Base-by-base conservation (phyloP, 2,888 invertebrate species). In the Agrochola lychnidis region DNA sequence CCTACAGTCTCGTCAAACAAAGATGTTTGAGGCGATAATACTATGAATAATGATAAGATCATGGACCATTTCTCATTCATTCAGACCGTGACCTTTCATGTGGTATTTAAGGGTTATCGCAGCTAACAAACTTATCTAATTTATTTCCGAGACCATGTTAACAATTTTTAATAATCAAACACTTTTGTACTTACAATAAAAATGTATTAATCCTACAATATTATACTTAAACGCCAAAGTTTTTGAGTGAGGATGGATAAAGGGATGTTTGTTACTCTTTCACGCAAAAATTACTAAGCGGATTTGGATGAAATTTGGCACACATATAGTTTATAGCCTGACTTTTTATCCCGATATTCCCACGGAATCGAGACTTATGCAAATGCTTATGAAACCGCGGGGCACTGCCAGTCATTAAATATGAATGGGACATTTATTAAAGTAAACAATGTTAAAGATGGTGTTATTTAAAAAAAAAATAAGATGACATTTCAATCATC, bases 401-500 rank as follows among this genome's bases (percentile, higher is more conserved):
- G 36, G 2, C 36, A 4, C 4, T 36, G 36, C 36, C 4, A 36
- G 36, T 4, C 3, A 40, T 16, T 14, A 67, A 64, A 53, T 70
- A 62, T 62, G 10, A 72, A 45, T 69, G n/a, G 7, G 5, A 56
- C 0, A 36, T 53, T n/a, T 12, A 68, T 42, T 16, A 42, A 10
- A 48, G 30, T 69, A 12, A 75, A 45, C 7, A n/a, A 53, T n/a
- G n/a, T 30, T 42, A 6, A n/a, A 42, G 9, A 36, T 36, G 36
- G 36, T 36, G 36, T 36, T 36, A 2, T 3, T 36, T 36, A 36
- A 36, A 3, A 36, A 36, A 36, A 3, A 36, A 36, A 36, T 36
- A 4, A 36, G 36, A 30, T 62, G 51, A 45, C 73, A 62, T 12
- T 53, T 30, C 19, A 62, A 53, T 73, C 12, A 73, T 62, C 19